Conservation (phyloP, 2,113 vertebrate genomes). For the Thryonomys swinderianus region DNA sequence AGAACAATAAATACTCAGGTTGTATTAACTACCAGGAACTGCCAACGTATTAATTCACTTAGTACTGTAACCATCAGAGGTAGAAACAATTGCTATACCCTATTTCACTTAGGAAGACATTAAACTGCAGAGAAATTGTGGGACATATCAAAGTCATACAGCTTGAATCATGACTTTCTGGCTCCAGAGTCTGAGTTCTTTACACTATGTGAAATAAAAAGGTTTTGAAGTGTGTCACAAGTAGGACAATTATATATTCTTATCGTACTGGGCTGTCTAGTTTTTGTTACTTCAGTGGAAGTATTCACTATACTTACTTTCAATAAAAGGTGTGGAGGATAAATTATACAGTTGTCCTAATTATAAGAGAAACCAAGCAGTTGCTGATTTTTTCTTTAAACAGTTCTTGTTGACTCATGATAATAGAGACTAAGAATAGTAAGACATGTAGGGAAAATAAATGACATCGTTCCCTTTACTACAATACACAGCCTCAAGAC, state of each 20-base stretch:
- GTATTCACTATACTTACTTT: background rate
- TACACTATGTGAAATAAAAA: background rate
- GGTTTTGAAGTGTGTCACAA: background rate
- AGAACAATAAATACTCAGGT: background rate
- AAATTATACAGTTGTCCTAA: slow-evolving; percentile 3
- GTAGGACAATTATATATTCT: background rate
- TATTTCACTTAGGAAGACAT: background rate
- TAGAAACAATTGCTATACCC: background rate
- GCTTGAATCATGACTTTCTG: background rate
- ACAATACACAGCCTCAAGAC: background rate
- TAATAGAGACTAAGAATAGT: background rate
- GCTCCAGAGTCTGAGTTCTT: slow-evolving; percentile 2
- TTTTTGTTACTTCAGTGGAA: background rate
- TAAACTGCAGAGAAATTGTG: slow-evolving; percentile 12
- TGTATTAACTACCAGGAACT: background rate
- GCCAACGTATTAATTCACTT: background rate
- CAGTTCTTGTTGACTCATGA: background rate
- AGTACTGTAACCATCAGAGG: background rate
- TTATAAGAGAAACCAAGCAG: slow-evolving; percentile 32
- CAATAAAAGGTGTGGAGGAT: slow-evolving; percentile 31
- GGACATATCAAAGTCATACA: background rate
- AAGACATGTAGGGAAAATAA: slow-evolving; percentile 17
- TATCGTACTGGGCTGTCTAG: background rate
- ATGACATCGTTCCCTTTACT: background rate
- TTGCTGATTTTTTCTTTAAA: background rate